Evolutionary conservation across 2,888 invertebrate species (phyloP).

Genomic region (Tanytarsus gracilentus): DNA sequence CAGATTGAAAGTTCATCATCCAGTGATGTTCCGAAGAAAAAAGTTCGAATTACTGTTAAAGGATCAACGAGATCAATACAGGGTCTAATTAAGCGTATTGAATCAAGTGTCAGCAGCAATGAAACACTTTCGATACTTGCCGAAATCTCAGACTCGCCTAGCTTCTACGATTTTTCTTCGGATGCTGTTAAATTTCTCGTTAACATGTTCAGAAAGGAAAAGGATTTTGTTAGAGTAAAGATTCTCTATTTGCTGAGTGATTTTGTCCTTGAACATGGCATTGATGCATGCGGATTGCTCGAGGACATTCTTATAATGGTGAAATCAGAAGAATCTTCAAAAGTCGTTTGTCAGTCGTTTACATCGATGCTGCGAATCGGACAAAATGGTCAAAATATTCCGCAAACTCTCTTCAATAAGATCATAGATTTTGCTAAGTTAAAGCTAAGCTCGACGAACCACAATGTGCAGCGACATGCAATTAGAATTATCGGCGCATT

Average conservation of each 20-base stretch:
- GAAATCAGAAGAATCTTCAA: conserved; percentile 40
- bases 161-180: background rate
- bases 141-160: conserved; percentile 13
- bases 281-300: conserved; percentile 33
- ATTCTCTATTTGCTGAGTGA: conserved; percentile 27
- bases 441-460: conserved; percentile 38
- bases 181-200: background rate
- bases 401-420: conserved; percentile 36
- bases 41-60: background rate
- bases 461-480: conserved; percentile 42
- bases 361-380: conserved; percentile 40
- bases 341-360: conserved; percentile 42
- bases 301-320: conserved; percentile 40
- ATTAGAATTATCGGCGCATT: conserved; percentile 38
- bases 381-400: conserved; percentile 34
- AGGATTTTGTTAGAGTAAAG: conserved; percentile 21
- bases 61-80: background rate
- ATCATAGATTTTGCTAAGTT: conserved; percentile 41
- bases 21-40: conserved; percentile 5
- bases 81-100: background rate
- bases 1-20: conserved; percentile 7
- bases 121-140: conserved; percentile 18
- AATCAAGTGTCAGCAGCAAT: background rate
- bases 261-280: conserved; percentile 2
- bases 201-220: conserved; percentile 1